Conservation (phyloP, 2,888 invertebrate species). For the Malthinus seriepunctatus region DNA sequence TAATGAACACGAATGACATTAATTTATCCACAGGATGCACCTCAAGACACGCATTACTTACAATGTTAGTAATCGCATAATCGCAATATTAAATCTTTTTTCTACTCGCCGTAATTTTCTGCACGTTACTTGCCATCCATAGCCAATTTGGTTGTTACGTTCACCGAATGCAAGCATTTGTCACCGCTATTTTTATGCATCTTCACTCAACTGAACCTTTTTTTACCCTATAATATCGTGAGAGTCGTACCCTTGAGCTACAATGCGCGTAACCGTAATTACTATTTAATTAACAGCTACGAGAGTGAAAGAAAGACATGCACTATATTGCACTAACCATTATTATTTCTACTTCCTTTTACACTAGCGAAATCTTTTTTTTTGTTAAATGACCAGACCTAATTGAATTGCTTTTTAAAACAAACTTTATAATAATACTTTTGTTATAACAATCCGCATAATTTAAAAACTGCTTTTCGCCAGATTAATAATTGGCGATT, state of each 20-base stretch:
- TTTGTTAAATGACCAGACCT: too few species aligned
- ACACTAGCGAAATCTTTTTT: too few species aligned
- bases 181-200: conserved; percentile 29
- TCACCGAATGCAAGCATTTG: conserved; percentile 30
- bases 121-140: conserved; percentile 35
- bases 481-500: too few species aligned
- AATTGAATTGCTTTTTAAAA: too few species aligned
- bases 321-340: conserved; percentile 21
- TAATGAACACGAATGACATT: conserved; percentile 24
- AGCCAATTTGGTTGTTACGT: conserved; percentile 28
- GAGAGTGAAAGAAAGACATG: conserved; percentile 16
- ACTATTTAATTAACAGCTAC: conserved; percentile 34
- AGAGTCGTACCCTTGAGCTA: conserved; percentile 34
- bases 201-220: conserved; percentile 19
- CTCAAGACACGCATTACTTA: conserved; percentile 37
- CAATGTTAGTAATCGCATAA: conserved; percentile 35
- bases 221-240: conserved; percentile 29
- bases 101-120: conserved; percentile 35
- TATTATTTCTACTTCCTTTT: not conserved
- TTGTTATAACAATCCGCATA: too few species aligned
- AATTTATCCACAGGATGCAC: conserved; percentile 33
- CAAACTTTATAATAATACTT: too few species aligned
- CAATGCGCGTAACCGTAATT: conserved; percentile 35
- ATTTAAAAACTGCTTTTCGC: too few species aligned
- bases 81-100: conserved; percentile 34